Percentiles rank a stretch among this genome's conserved stretches.
These are phyloP conservation scores for Cepaea nemoralis DNA, from an alignment of 1,140 invertebrate genomes.

Conservation along the genomic window DNA sequence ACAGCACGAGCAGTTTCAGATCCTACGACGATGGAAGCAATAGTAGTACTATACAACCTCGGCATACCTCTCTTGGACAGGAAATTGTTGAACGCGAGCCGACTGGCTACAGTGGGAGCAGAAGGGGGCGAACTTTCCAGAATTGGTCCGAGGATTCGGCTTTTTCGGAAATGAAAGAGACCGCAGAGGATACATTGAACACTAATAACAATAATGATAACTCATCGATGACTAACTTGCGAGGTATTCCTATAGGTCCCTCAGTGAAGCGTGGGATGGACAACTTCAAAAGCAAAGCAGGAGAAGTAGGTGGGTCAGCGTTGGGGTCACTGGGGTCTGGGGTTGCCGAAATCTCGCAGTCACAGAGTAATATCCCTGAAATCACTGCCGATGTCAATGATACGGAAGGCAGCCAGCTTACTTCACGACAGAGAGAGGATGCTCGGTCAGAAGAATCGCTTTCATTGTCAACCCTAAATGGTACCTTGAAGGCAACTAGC, in stretches of 20 bases:
- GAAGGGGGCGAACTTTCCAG: not conserved
- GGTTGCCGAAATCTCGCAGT: too few species aligned
- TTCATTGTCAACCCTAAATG: too few species aligned
- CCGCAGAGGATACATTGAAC: not conserved
- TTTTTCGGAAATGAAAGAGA: not conserved
- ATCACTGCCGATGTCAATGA: too few species aligned
- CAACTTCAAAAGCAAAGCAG: not conserved
- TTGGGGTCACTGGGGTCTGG: too few species aligned
- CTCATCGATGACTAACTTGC: not conserved
- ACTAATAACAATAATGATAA: not conserved
- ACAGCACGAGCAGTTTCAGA: not conserved
- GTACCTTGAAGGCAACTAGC: too few species aligned
- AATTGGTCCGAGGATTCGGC: not conserved
- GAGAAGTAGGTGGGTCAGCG: too few species aligned
- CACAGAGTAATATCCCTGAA: too few species aligned
- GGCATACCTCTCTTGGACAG: not conserved
- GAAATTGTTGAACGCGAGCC: not conserved
- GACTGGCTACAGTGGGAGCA: not conserved
- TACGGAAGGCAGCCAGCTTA: too few species aligned
- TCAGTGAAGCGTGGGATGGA: not conserved
- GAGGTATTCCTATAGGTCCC: not conserved
- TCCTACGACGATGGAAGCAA: not conserved
- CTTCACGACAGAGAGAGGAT: too few species aligned
- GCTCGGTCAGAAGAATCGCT: too few species aligned
- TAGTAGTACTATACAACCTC: not conserved